Base-by-base conservation (phyloP, 2,797 vertebrate genomes). In the Molossus molossus region DNA sequence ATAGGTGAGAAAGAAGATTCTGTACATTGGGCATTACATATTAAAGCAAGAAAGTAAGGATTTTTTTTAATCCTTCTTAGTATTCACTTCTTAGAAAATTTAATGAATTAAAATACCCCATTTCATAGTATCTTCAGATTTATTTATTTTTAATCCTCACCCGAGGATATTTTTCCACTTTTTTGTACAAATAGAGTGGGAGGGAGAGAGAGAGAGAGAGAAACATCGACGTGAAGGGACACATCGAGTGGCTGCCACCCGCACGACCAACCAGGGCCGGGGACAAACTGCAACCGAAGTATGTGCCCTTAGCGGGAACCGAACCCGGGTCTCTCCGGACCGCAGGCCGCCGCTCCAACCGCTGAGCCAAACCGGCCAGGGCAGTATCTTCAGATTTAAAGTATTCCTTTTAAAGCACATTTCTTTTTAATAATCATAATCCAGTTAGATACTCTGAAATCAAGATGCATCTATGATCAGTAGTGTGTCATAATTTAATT, bases 41-140 rank as follows among this genome's bases (percentile, higher is more conserved):
- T 90, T 92, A 94, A 95, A 96, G 33, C 23, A 96, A 87, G 84
- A 87, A 91, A 91, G 50, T 92, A 91, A 93, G 20, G 58, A 85
- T 69, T 95, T 96, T 97, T 81, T 29, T 93, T 57, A 62, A 33
- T 33, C 33, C 33, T 33, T 33, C 33, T 33, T 33, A 33, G 33
- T 33, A 33, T 33, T 96, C 58, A 73, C 37, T 50, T 81, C 55
- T 45, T 96, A 81, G 40, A 60, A 94, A 95, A 70, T 75, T 73
- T 40, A 94, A 2, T 87, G 69, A 83, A 55, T 64, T 69, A 76
- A 89, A 95, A 72, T 91, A 60, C 8, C 83, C 13, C 21, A 20
- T 92, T 83, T n/a, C 27, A 27, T 72, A 88, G 21, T 96, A 60
- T 90, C 18, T 94, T 93, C 57, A 90, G 91, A 89, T 65, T 91